phyloP scores from a whole-genome alignment of 92 coral and sea anemone species.

The Chrysogorgia sp. region DNA sequence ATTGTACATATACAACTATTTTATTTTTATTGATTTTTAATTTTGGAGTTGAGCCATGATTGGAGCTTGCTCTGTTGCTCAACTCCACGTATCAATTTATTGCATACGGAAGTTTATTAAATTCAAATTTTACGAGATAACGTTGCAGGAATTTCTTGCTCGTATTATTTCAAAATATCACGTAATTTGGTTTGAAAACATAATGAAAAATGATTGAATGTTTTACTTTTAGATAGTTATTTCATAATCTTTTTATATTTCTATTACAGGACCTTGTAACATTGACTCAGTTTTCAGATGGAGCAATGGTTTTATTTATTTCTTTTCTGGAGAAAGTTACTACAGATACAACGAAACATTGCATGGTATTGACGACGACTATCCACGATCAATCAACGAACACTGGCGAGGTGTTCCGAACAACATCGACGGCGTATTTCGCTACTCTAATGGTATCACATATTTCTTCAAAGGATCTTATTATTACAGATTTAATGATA shows the following conservation, averaged over 20 bases:
- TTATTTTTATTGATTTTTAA: too few species aligned
- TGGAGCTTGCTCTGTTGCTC: too few species aligned
- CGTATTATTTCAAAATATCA: neutral
- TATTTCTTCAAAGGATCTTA: conserved; percentile 83
- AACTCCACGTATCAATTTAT: too few species aligned
- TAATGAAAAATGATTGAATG: neutral
- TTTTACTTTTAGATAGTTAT: neutral
- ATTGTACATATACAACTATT: too few species aligned
- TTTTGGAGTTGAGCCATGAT: too few species aligned
- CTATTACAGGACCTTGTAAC: conserved; percentile 68
- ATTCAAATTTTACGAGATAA: too few species aligned
- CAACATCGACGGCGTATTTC: conserved; percentile 76
- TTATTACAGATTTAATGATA: conserved; percentile 84
- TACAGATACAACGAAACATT: conserved; percentile 79
- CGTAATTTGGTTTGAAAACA: neutral
- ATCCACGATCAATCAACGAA: conserved; percentile 73
- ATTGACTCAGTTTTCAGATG: conserved; percentile 83
- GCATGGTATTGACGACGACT: conserved; percentile 77
- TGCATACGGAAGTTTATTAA: too few species aligned
- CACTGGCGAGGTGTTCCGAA: conserved; percentile 86
- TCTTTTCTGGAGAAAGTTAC: conserved; percentile 79
- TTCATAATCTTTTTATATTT: neutral
- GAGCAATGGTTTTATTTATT: conserved; percentile 75
- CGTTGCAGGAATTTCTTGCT: too few species aligned
- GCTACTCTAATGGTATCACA: conserved; percentile 83